Base-by-base conservation (phyloP, 1,140 invertebrate genomes). In the Drosophila nikananu region DNA sequence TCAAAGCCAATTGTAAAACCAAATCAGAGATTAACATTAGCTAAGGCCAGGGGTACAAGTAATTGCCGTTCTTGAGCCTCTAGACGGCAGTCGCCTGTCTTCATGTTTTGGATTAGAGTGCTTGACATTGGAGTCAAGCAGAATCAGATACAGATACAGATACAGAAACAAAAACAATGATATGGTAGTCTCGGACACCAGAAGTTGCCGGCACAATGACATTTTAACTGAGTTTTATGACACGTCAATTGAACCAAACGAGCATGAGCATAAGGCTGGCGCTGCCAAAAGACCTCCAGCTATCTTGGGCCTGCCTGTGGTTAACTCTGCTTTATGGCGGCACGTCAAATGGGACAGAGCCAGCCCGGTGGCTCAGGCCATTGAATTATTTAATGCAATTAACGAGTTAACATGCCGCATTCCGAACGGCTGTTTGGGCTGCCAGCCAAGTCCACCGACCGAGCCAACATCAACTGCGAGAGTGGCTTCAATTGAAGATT, bases 201-300 rank as follows among this genome's bases (percentile, higher is more conserved):
- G 81, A 83, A 83, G 62, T 67, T 63, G 65, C 60, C 46, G 57
- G 64, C 64, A 57, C 81, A 83, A 83, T 80, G 76, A 73, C 77
- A 86, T 75, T 86, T 71, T 61, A 49, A 42, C 54, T 54, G 44
- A 65, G n/a, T 62, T 83, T 75, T 67, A 73, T 73, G 66, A 72
- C 65, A 80, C 57, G 48, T 44, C 61, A 67, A 77, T 58, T 59
- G 52, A 81, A 83, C 48, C 54, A 27, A 60, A 51, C 60, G 49
- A 73, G 75, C 65, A 77, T 55, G 61, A 60, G 19, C 65, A 78
- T 42, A 60, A 78, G 76, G 65, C 46, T 78, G 51, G 30, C 37
- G 46, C 60, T 68, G 74, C 64, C 71, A 55, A 51, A 71, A 74
- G 54, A 86, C 70, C 70, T 79, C 61, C 71, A 64, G 52, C 21